Base-by-base conservation (phyloP, 2,888 invertebrate species). In the Nomada lathburiana region DNA sequence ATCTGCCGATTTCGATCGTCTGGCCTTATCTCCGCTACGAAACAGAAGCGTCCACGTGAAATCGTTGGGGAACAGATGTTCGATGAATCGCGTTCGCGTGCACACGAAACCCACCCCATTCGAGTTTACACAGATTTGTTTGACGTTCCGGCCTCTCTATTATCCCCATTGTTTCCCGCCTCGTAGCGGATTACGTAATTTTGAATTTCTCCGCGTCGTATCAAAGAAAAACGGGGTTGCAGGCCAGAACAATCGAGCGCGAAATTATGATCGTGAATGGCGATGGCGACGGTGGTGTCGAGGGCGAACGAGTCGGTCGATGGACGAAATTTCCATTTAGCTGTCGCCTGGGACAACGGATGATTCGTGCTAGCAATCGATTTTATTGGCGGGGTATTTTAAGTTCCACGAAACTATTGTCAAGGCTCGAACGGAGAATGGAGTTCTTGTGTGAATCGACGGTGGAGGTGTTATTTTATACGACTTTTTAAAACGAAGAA, bases 111-210 rank as follows among this genome's bases (percentile, higher is more conserved):
- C 23, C 60, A 69, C 60, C 53, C 53, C 57, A 9, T n/a, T 57
- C 44, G 42, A 11, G 89, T 91, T 90, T 90, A 83, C 88, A 90
- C 89, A 90, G 90, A 91, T 91, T 90, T 89, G 88, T 90, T 90
- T 89, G 89, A 87, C 89, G 87, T 89, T 90, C 86, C 86, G 79
- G 80, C 87, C 70, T 75, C 75, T 47, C 88, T 82, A 90, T 91
- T 91, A 90, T 91, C 75, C 72, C 83, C 87, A 90, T 92, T 92
- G 91, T 91, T 89, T 91, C 84, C 84, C 87, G 79, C 23, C 77
- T 86, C 64, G 36, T 87, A 89, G 83, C 80, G 88, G 88, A 89
- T 91, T 90, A 89, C 89, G 89, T 88, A 91, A 92, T 91, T 90
- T 91, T 89, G 85, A 85, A 90, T 91, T 90, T 90, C 89, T 83